Evolutionary conservation across 2,888 invertebrate species (phyloP), one percentile per base, ranked within the genome.

Genomic region (Sinohyriopsis cumingii): DNA sequence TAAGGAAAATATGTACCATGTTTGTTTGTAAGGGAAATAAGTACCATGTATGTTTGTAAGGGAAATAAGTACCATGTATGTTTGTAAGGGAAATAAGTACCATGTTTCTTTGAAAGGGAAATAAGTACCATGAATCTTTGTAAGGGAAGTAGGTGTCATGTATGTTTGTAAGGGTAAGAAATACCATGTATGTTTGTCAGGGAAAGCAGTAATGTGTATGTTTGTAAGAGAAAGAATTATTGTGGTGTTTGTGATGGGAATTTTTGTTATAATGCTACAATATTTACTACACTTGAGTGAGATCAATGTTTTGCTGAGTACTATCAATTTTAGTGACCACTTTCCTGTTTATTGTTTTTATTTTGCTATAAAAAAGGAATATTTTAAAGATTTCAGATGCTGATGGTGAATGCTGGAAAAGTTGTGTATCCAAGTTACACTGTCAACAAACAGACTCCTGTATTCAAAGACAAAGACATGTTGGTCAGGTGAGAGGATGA

Each of bases 321-420:
- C 33, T 63, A 55, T 66, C 20, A 65, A 56, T 20, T n/a, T n/a
- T 68, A n/a, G 19, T 63, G 53, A 20, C 20, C 25, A 54, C 24
- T 25, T 65, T 20, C 53, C 6, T 61, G 60, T 66, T 61, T n/a
- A 59, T 45, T 45, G 15, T 15, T 45, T 45, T 15, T 45, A 45
- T 45, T 45, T 0, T 45, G 59, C 28, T 68, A 18, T 24, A 62
- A 9, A 59, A 19, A 55, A 18, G 60, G 28, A 25, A 64, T 61
- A 28, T 67, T 60, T 67, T 77, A 56, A 72, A 88, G 89, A 59
- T 89, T 90, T 67, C 89, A 90, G 71, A 87, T 91, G 81, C 82
- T 91, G 54, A 84, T 90, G 83, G 88, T 89, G 4, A 90, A 91
- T 72, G 88, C 90, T 66, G 91, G 91, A 2, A 86, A 87, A 71